These are phyloP conservation scores for Oncorhynchus keta DNA, from an alignment of 2,113 vertebrate genomes.

Conservation along the genomic window DNA sequence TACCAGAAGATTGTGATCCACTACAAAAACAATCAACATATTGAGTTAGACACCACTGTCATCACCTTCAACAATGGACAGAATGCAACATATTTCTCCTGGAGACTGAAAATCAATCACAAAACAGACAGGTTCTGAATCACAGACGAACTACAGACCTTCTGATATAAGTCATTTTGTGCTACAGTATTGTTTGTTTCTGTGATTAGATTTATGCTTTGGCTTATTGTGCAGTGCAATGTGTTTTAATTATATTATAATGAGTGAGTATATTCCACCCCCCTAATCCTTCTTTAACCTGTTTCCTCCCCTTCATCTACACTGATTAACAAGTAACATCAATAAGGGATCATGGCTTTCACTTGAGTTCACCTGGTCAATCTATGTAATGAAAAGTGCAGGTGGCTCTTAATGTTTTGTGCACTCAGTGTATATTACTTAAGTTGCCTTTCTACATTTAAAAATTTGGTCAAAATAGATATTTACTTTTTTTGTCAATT, in stretches of 20 bases:
- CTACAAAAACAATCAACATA: conserved; percentile 2
- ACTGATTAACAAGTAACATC: too few species aligned
- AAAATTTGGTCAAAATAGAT: background rate
- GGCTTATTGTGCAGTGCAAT: background rate
- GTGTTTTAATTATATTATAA: background rate
- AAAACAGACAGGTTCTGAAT: conserved; percentile 42
- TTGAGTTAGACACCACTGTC: conserved; percentile 28
- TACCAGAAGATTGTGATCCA: conserved; percentile 58
- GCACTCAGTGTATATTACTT: too few species aligned
- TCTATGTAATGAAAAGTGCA: too few species aligned
- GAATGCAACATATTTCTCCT: fast-evolving
- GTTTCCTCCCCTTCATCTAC: too few species aligned
- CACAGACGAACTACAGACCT: background rate
- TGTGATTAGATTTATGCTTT: background rate
- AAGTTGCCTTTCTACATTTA: background rate
- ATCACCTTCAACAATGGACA: conserved; percentile 34
- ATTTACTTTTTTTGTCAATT: background rate
- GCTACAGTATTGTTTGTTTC: background rate
- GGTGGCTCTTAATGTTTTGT: too few species aligned
- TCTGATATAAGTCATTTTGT: background rate
- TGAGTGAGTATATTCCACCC: too few species aligned
- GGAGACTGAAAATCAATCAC: background rate
- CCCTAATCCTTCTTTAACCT: too few species aligned
- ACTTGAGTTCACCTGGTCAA: too few species aligned
- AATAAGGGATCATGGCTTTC: too few species aligned